A percentile compares a stretch with the other conserved stretches of the same genome.
phyloP scores from a whole-genome alignment of 2,113 vertebrate genomes.

The Aegithalos caudatus region DNA sequence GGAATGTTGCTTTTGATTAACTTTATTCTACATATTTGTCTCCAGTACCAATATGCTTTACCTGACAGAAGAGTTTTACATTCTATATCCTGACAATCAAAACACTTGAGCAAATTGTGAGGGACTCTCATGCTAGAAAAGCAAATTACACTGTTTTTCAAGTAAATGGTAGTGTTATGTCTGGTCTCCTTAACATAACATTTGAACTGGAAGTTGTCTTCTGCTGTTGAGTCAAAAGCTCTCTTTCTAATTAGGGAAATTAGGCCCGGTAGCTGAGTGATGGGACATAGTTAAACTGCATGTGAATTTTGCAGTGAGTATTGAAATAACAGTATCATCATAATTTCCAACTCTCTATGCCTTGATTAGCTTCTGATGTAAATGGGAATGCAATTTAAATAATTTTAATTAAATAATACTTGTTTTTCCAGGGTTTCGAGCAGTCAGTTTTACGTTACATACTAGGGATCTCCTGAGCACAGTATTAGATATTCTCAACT shows the following conservation, averaged over 20 bases:
- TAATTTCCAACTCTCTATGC: background rate
- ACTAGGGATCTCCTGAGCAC: constrained; percentile 88
- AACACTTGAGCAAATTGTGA: background rate
- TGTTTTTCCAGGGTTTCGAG: constrained; percentile 84
- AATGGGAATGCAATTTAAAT: background rate
- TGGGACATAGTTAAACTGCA: background rate
- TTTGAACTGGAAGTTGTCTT: background rate
- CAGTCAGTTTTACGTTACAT: constrained; percentile 89
- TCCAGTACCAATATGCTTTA: background rate
- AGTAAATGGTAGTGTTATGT: background rate
- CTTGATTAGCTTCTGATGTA: background rate
- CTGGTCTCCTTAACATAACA: background rate
- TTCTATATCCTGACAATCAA: background rate
- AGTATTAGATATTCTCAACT: constrained; percentile 87
- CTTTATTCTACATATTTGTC: background rate
- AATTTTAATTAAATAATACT: constrained; percentile 5
- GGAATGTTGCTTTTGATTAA: background rate
- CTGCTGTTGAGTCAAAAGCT: background rate
- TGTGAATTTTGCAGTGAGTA: background rate
- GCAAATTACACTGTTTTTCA: background rate
- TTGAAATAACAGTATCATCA: background rate
- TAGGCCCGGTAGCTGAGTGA: background rate
- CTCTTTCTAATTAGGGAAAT: background rate
- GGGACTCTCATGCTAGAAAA: background rate
- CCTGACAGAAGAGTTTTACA: background rate